Percentiles rank a stretch among this genome's conserved stretches.
Evolutionary conservation across 92 coral and sea anemone species (phyloP).

Genomic region (Zoanthus solanderi): DNA sequence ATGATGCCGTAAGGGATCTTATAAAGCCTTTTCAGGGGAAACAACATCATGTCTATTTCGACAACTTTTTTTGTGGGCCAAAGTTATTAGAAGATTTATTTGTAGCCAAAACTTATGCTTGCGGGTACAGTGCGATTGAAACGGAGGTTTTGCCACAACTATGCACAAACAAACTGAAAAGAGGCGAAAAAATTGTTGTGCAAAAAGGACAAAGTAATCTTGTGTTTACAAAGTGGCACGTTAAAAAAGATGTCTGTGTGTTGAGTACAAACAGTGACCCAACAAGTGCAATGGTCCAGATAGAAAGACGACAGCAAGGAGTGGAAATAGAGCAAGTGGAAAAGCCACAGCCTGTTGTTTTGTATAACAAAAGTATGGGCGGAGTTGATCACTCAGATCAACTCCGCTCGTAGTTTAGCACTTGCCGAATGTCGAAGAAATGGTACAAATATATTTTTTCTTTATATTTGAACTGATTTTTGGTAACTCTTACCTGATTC

Average conservation of each 20-base stretch:
- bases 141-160: background rate
- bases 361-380: conserved; percentile 18
- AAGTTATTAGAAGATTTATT: conserved; percentile 1
- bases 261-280: conserved; percentile 16
- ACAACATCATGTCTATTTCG: conserved; percentile 16
- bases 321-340: background rate
- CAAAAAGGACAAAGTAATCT: conserved; percentile 7
- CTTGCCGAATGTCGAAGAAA: background rate
- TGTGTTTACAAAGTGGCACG: conserved; percentile 6
- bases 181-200: background rate
- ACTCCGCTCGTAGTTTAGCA: background rate
- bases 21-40: conserved; percentile 21
- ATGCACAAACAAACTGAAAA: background rate
- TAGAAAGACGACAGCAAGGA: background rate
- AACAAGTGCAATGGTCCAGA: conserved; percentile 11
- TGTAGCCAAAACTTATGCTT: conserved; percentile 23
- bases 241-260: conserved; percentile 1
- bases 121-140: conserved; percentile 37
- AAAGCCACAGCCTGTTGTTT: conserved; percentile 1
- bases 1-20: conserved; percentile 23
- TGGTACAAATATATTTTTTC: conserved; percentile 9
- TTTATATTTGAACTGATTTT: conserved; percentile 9
- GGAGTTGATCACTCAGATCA: conserved; percentile 17
- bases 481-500: background rate
- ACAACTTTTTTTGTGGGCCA: conserved; percentile 28